Evolutionary conservation across 2,888 invertebrate genomes (phyloP).

Genomic region (Drosophila robusta): DNA sequence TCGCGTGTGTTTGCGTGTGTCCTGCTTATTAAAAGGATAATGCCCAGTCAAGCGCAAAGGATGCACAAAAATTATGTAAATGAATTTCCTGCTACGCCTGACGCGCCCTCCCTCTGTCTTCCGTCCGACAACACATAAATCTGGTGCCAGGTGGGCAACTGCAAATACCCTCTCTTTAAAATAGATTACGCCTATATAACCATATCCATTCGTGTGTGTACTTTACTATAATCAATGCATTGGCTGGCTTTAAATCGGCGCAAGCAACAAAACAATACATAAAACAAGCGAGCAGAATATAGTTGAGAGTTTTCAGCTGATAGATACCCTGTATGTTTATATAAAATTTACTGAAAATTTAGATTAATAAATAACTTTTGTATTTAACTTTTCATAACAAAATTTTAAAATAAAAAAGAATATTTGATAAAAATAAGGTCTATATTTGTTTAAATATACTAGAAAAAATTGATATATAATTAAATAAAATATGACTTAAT

Average conservation of each 20-base stretch:
- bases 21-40: conserved; percentile 77
- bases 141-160: conserved; percentile 36
- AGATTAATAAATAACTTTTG: too few species aligned
- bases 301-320: neutral
- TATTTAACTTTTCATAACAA: too few species aligned
- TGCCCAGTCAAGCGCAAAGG: conserved; percentile 78
- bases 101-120: conserved; percentile 7
- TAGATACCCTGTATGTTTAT: conserved; percentile 5
- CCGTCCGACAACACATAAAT: conserved; percentile 29
- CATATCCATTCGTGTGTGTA: conserved; percentile 15
- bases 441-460: too few species aligned
- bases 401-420: too few species aligned
- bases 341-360: too few species aligned
- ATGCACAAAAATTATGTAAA: conserved; percentile 77
- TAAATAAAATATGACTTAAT: too few species aligned
- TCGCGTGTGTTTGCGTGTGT: conserved; percentile 7
- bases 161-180: conserved; percentile 26
- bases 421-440: too few species aligned
- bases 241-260: conserved; percentile 29
- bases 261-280: conserved; percentile 1
- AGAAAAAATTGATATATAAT: too few species aligned
- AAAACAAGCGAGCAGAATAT: neutral
- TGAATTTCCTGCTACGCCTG: conserved; percentile 74
- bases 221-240: conserved; percentile 37
- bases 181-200: conserved; percentile 11